Conservation (phyloP, 1,140 invertebrate species). For the Ooceraea biroi region DNA sequence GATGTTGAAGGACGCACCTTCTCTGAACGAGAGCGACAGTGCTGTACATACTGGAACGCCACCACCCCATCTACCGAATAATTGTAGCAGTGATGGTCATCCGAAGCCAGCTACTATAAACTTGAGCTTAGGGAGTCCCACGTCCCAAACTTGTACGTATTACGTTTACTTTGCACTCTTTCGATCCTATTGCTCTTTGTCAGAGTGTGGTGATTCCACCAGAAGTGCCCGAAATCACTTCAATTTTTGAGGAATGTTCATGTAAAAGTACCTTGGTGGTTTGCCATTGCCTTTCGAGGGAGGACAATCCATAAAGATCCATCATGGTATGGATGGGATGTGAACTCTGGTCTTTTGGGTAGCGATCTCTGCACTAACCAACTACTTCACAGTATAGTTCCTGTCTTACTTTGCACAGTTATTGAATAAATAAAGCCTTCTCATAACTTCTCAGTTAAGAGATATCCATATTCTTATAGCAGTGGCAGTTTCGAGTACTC, state of each 20-base stretch:
- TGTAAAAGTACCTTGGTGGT: no score
- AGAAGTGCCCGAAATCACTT: no score
- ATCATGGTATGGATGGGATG: no score
- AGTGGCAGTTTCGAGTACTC: conserved; percentile 83
- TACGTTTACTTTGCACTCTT: no score
- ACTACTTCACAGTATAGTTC: no score
- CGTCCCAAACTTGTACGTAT: conserved; percentile 79
- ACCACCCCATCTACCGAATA: conserved; percentile 83
- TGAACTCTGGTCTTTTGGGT: no score
- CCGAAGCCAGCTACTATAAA: conserved; percentile 86
- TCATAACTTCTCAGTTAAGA: conserved; percentile 8
- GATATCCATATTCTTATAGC: conserved; percentile 65
- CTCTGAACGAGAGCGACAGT: conserved; percentile 91
- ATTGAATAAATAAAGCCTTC: neutral
- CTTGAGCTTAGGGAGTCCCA: conserved; percentile 75
- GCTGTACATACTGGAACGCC: conserved; percentile 91
- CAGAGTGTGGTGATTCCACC: no score
- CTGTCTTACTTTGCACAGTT: neutral
- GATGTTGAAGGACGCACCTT: conserved; percentile 94
- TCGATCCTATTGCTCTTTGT: no score
- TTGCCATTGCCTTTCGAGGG: no score
- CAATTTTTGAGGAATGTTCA: no score
- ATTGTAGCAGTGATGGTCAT: conserved; percentile 83
- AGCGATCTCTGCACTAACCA: no score
- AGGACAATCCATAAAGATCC: no score